Evolutionary conservation across 2,113 vertebrate genomes (phyloP).

Genomic region (Thermophis baileyi): DNA sequence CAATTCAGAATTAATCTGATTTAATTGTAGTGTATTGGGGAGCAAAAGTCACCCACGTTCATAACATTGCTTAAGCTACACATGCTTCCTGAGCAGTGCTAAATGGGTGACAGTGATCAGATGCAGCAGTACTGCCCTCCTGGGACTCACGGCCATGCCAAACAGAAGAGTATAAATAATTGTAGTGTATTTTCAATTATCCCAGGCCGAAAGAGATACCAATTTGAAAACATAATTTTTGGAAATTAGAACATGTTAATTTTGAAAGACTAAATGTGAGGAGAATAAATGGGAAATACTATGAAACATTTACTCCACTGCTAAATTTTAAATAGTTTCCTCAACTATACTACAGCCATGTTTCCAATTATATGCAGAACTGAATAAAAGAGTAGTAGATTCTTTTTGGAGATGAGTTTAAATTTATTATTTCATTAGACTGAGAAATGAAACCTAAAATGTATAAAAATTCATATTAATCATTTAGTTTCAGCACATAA

Average conservation of each 20-base stretch:
- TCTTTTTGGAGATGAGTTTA: constrained; percentile 47
- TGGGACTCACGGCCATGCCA: background rate
- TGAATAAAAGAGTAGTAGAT: constrained; percentile 60
- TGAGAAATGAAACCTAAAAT: constrained; percentile 73
- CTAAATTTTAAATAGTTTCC: constrained; percentile 53
- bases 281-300: constrained; percentile 29
- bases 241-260: constrained; percentile 27
- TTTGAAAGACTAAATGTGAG: constrained; percentile 27
- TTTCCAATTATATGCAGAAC: constrained; percentile 65
- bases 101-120: background rate
- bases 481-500: constrained; percentile 69
- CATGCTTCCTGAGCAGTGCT: background rate
- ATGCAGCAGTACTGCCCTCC: background rate
- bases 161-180: background rate
- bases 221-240: constrained; percentile 9
- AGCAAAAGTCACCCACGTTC: background rate
- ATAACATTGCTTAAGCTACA: background rate
- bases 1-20: background rate
- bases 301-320: constrained; percentile 43
- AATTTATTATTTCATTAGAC: constrained; percentile 71
- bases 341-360: constrained; percentile 58
- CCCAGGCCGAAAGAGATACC: background rate
- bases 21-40: background rate
- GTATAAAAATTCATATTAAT: constrained; percentile 70
- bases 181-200: background rate